These are phyloP conservation scores for Petrocephalus schoutedeni DNA, from an alignment of 2,797 vertebrate species.

Conservation along the genomic window DNA sequence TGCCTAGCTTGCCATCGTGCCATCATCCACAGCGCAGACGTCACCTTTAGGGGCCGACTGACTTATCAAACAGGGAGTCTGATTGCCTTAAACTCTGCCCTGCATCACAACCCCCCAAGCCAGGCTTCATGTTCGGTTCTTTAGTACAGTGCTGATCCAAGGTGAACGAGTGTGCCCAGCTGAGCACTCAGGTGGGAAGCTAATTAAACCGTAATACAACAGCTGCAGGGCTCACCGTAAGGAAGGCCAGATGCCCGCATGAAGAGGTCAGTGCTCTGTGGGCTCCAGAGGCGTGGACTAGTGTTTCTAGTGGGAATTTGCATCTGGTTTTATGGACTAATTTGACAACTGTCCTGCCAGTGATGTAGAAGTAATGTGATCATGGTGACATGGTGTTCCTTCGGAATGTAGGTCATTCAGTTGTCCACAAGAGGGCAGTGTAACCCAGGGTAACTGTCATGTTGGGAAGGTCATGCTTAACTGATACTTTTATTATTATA, in stretches of 20 bases:
- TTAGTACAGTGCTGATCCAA: neutral
- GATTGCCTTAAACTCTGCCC: neutral
- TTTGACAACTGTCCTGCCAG: neutral
- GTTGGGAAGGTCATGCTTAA: neutral
- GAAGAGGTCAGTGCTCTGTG: neutral
- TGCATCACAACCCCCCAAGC: neutral
- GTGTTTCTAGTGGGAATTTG: neutral
- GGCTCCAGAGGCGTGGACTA: neutral
- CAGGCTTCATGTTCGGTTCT: neutral
- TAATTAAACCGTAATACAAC: neutral
- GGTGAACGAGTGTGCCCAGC: neutral
- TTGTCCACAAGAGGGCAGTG: neutral
- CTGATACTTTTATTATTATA: neutral
- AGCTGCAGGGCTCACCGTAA: neutral
- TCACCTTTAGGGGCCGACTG: neutral
- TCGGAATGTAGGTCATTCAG: neutral
- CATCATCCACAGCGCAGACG: neutral
- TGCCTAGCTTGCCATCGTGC: neutral
- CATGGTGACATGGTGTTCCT: neutral
- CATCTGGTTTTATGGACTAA: neutral
- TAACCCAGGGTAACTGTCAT: neutral
- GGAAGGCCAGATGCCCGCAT: neutral
- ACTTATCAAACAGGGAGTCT: neutral
- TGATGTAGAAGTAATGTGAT: neutral
- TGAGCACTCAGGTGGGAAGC: neutral